A percentile compares a stretch with the other conserved stretches of the same genome.
phyloP scores from a whole-genome alignment of 2,797 vertebrate genomes.

The Chelon auratus region DNA sequence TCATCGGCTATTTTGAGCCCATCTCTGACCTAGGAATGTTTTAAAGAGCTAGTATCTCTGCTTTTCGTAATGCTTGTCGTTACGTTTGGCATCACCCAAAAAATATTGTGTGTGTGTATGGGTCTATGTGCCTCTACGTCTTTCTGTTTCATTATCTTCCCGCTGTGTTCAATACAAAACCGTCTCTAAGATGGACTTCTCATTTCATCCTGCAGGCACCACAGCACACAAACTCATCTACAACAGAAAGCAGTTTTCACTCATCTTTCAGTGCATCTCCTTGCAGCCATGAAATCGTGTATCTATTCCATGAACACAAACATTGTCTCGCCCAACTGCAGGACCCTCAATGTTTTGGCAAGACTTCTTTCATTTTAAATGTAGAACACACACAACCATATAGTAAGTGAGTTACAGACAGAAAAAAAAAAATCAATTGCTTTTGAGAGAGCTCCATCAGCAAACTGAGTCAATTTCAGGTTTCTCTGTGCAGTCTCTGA shows the following conservation, averaged over 20 bases:
- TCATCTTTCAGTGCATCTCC: constrained; percentile 36
- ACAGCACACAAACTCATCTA: constrained; percentile 36
- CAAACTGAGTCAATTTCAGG: constrained; percentile 75
- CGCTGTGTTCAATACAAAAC: constrained; percentile 48
- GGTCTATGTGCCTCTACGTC: neutral
- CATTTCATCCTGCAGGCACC: constrained; percentile 35
- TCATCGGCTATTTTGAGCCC: constrained; percentile 86
- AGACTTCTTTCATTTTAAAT: constrained; percentile 43
- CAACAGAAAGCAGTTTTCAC: constrained; percentile 54
- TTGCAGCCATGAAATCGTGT: constrained; percentile 28
- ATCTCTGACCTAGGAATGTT: constrained; percentile 83
- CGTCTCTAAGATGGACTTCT: constrained; percentile 43
- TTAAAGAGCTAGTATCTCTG: constrained; percentile 79
- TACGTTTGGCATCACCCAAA: constrained; percentile 29
- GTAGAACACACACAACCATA: constrained; percentile 26
- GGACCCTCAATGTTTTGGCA: constrained; percentile 31
- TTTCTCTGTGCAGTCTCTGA: constrained; percentile 63
- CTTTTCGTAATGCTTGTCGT: constrained; percentile 43
- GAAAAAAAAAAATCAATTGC: constrained; percentile 67
- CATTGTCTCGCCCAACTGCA: constrained; percentile 23
- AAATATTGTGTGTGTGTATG: neutral
- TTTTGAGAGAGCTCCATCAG: constrained; percentile 74
- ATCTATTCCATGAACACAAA: constrained; percentile 41
- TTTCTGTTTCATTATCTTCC: constrained; percentile 44
- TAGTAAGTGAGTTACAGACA: constrained; percentile 51